Percentiles rank a stretch among this genome's conserved stretches.
Evolutionary conservation across 2,888 invertebrate genomes (phyloP).

Genomic region (Mallateleia sp.): DNA sequence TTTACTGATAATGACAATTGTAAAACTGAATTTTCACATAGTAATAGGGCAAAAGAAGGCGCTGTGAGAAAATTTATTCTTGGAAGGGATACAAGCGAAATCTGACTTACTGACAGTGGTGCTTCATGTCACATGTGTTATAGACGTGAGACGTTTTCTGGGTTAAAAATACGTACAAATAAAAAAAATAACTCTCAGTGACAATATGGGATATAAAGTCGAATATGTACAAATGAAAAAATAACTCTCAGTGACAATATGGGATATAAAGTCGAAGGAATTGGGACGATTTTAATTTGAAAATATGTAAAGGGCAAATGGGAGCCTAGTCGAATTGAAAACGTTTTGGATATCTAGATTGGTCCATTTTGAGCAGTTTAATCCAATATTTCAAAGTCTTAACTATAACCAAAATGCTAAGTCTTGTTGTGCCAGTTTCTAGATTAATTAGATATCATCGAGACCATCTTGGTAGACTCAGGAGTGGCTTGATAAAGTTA

Average conservation of each 20-base stretch:
- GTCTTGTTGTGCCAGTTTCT: too few species aligned
- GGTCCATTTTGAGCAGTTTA: too few species aligned
- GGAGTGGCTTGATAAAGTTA: too few species aligned
- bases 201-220: constrained; percentile 67
- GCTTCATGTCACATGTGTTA: constrained; percentile 57
- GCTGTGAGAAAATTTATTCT: not conserved
- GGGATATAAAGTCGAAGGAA: constrained; percentile 61
- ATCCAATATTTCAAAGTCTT: too few species aligned
- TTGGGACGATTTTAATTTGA: constrained; percentile 71
- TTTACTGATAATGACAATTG: too few species aligned
- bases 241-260: constrained; percentile 75
- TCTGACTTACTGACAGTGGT: constrained; percentile 79
- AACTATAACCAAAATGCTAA: too few species aligned
- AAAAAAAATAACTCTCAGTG: constrained; percentile 65
- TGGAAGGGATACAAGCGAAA: constrained; percentile 40
- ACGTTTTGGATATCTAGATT: too few species aligned
- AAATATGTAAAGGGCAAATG: constrained; percentile 72
- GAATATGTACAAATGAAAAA: not conserved
- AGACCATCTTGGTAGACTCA: too few species aligned
- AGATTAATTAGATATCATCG: too few species aligned
- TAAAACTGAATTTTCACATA: too few species aligned
- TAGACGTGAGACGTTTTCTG: constrained; percentile 77
- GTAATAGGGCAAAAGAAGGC: not conserved
- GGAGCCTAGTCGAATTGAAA: constrained; percentile 71
- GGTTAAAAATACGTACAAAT: constrained; percentile 21